Evolutionary conservation across 2,797 vertebrate species (phyloP).

Genomic region (Distichodus sexfasciatus): DNA sequence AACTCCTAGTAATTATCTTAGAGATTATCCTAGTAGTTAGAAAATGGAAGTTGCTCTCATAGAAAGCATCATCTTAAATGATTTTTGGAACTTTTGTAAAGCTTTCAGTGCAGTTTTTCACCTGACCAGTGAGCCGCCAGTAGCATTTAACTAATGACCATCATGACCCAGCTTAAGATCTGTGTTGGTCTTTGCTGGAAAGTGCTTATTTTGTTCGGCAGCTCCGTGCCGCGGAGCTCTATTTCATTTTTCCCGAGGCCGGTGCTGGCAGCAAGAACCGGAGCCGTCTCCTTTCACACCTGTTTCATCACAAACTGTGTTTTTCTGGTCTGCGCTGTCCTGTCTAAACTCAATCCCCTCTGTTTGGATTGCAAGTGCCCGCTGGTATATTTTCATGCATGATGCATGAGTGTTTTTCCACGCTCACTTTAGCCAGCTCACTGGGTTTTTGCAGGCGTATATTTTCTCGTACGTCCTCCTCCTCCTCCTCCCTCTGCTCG

Average conservation of each 20-base stretch:
- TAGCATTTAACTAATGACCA: too few relatives aligned
- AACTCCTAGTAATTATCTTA: too few relatives aligned
- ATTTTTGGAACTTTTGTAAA: too few relatives aligned
- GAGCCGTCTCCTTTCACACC: slow-evolving; percentile 8
- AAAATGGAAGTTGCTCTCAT: too few relatives aligned
- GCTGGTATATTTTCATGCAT: slow-evolving; percentile 59
- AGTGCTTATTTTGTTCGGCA: too few relatives aligned
- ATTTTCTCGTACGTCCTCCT: slow-evolving; percentile 47
- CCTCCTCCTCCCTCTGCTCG: slow-evolving; percentile 65
- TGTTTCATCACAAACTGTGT: slow-evolving; percentile 23
- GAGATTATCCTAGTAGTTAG: too few relatives aligned
- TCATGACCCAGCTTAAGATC: too few relatives aligned
- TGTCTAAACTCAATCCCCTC: slow-evolving; percentile 55
- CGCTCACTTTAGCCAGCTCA: slow-evolving; percentile 52
- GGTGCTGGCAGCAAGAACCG: not conserved
- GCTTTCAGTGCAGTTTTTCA: too few relatives aligned
- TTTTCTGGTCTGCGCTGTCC: slow-evolving; percentile 26
- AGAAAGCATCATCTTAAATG: too few relatives aligned
- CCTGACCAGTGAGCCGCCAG: too few relatives aligned
- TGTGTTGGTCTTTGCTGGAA: too few relatives aligned
- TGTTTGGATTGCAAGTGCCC: slow-evolving; percentile 57
- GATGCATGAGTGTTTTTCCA: slow-evolving; percentile 75
- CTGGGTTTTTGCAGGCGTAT: slow-evolving; percentile 35
- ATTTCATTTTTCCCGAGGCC: not conserved
- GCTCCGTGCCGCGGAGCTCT: not conserved